Percentiles rank a stretch among this genome's conserved stretches.
Evolutionary conservation across 2,113 vertebrate genomes (phyloP).

Genomic region (Steatornis caripensis): DNA sequence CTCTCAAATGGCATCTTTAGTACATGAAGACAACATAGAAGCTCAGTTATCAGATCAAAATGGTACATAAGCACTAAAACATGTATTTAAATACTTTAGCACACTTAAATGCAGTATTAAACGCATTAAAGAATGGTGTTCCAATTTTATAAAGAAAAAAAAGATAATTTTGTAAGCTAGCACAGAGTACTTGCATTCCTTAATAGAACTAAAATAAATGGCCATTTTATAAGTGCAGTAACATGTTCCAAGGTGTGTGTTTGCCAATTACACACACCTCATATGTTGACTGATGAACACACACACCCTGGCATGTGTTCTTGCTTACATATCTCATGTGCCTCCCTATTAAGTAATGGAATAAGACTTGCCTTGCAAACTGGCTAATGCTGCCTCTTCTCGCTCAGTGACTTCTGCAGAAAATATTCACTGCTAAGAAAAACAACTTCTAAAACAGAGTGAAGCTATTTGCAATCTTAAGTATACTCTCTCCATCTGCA

Average conservation of each 20-base stretch:
- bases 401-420: neutral
- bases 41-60: neutral
- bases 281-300: constrained; percentile 53
- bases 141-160: neutral
- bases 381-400: neutral
- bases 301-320: constrained; percentile 37
- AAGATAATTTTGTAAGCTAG: neutral
- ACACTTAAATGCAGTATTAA: neutral
- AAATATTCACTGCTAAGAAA: constrained; percentile 2
- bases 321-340: constrained; percentile 54
- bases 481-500: neutral
- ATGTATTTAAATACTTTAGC: neutral
- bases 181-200: constrained; percentile 5
- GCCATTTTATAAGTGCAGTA: constrained; percentile 51
- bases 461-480: neutral
- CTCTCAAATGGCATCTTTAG: neutral
- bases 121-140: neutral
- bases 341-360: constrained; percentile 55
- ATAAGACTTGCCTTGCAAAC: constrained; percentile 31
- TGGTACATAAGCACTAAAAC: neutral
- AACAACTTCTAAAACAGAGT: neutral
- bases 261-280: constrained; percentile 54
- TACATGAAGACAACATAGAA: neutral
- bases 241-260: constrained; percentile 52
- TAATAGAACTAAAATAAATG: constrained; percentile 48